Evolutionary conservation across 2,113 vertebrate species (phyloP).

Genomic region (Caranx ignobilis): DNA sequence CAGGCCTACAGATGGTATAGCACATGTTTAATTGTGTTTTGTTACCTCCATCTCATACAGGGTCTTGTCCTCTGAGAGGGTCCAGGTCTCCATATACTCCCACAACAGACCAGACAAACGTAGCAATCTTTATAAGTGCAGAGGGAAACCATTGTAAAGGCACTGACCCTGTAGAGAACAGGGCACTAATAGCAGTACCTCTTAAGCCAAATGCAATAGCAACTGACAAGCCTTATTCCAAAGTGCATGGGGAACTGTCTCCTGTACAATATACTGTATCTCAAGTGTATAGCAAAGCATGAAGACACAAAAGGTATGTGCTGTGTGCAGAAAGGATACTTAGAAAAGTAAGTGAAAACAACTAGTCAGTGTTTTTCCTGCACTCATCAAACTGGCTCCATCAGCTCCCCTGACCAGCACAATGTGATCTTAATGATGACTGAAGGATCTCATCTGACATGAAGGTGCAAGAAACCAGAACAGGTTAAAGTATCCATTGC

Average conservation of each 20-base stretch:
- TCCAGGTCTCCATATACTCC: conserved; percentile 42
- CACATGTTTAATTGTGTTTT: conserved; percentile 64
- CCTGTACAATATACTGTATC: conserved; percentile 6
- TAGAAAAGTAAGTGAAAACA: not conserved
- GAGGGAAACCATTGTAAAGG: conserved; percentile 64
- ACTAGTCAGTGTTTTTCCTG: conserved; percentile 1
- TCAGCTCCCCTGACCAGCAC: not conserved
- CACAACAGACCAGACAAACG: conserved; percentile 56
- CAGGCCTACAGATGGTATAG: conserved; percentile 42
- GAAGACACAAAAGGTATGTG: not conserved
- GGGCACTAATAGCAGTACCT: conserved; percentile 70
- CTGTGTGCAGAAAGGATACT: not conserved
- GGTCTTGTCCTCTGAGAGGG: conserved; percentile 62
- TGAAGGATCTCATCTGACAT: not conserved
- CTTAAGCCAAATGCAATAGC: conserved; percentile 67
- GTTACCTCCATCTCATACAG: conserved; percentile 49
- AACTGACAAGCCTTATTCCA: conserved; percentile 62
- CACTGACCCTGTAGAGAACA: conserved; percentile 66
- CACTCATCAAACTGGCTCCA: not conserved
- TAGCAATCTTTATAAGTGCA: conserved; percentile 73
- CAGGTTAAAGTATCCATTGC: not conserved
- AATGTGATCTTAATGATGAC: not conserved
- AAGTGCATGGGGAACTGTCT: conserved; percentile 40
- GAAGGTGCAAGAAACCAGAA: not conserved
- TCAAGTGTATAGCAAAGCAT: conserved; percentile 21